Conservation (phyloP, 2,888 invertebrate genomes). For the Mactromeris polynyma region DNA sequence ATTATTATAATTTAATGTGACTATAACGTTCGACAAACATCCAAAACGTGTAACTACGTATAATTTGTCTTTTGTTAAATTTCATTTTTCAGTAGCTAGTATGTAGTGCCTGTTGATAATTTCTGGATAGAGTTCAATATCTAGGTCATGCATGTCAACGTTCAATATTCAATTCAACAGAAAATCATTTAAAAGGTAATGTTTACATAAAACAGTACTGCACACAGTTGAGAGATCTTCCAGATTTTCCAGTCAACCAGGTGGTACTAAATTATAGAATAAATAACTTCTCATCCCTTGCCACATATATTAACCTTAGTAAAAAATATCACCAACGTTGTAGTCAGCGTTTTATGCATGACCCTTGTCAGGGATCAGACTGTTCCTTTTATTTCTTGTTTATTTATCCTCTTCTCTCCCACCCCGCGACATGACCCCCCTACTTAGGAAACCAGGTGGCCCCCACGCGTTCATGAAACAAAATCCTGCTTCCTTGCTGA, state of each 20-base stretch:
- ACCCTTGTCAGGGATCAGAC: slow-evolving; percentile 35
- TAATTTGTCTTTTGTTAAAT: too few relatives aligned
- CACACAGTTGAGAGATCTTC: not conserved
- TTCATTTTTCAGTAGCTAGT: too few relatives aligned
- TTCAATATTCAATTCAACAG: too few relatives aligned
- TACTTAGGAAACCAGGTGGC: slow-evolving; percentile 30
- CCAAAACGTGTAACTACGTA: too few relatives aligned
- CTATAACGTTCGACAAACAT: too few relatives aligned
- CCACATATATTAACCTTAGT: not conserved
- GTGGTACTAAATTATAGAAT: not conserved
- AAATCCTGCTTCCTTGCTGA: slow-evolving; percentile 15
- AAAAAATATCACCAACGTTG: slow-evolving; percentile 39
- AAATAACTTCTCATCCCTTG: not conserved
- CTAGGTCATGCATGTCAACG: too few relatives aligned
- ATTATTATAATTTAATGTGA: too few relatives aligned
- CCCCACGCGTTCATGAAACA: slow-evolving; percentile 48
- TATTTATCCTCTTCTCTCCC: slow-evolving; percentile 54
- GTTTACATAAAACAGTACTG: too few relatives aligned
- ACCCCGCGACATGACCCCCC: slow-evolving; percentile 22
- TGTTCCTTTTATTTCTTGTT: slow-evolving; percentile 60
- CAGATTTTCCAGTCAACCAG: not conserved
- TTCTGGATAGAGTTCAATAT: too few relatives aligned
- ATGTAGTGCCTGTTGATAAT: too few relatives aligned
- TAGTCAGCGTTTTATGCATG: slow-evolving; percentile 51
- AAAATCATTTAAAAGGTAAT: too few relatives aligned